Evolutionary conservation across 2,113 vertebrate genomes (phyloP).

Genomic region (Pseudopodoces humilis): DNA sequence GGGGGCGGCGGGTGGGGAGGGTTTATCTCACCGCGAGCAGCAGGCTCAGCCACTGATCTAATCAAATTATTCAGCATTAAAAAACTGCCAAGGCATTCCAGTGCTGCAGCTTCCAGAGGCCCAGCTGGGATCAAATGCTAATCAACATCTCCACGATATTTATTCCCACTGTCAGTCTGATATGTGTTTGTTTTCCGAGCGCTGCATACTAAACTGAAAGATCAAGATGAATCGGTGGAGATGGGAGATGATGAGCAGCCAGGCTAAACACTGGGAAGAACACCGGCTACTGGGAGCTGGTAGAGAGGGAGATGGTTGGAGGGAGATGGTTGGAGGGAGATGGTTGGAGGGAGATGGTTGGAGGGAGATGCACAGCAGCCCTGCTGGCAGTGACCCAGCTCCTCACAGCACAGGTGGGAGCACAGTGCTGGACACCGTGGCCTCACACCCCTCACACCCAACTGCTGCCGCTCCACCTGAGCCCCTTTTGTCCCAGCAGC

Average conservation of each 20-base stretch:
- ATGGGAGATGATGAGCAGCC: slow-evolving; percentile 36
- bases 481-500: fast-evolving
- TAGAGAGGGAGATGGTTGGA: background rate
- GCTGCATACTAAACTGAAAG: slow-evolving; percentile 70
- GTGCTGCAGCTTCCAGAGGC: slow-evolving; percentile 73
- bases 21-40: slow-evolving; percentile 78
- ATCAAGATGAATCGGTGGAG: slow-evolving; percentile 48
- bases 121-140: slow-evolving; percentile 83
- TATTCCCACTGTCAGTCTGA: slow-evolving; percentile 79
- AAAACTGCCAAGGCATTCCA: slow-evolving; percentile 80
- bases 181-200: slow-evolving; percentile 76
- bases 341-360: background rate
- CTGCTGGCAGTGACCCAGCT: background rate
- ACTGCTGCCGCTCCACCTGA: background rate
- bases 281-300: fast-evolving
- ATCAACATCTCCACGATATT: slow-evolving; percentile 75
- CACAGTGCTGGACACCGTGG: background rate
- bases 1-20: slow-evolving; percentile 51
- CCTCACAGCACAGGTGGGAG: fast-evolving
- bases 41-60: slow-evolving; percentile 78
- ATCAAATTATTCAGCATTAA: slow-evolving; percentile 84
- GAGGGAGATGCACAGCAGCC: fast-evolving
- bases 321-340: fast-evolving
- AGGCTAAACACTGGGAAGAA: background rate
- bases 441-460: background rate